Evolutionary conservation across 2,113 vertebrate genomes (phyloP).

Genomic region (Laterallus jamaicensis): DNA sequence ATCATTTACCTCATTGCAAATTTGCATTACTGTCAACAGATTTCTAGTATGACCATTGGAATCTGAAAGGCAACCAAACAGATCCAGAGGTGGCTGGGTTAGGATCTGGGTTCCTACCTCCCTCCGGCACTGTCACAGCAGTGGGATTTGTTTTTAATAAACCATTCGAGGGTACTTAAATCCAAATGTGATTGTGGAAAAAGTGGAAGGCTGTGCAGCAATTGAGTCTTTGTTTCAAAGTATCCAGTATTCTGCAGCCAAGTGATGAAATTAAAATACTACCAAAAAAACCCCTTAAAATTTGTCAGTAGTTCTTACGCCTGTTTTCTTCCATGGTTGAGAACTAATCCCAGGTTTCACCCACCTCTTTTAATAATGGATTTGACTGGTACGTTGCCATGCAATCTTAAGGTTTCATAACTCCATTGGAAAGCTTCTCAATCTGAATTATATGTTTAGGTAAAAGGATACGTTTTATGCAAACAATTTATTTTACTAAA

Average conservation of each 20-base stretch:
- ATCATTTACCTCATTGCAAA: neutral
- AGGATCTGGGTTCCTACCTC: neutral
- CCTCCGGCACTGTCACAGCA: neutral
- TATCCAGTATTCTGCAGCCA: neutral
- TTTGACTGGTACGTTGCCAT: neutral
- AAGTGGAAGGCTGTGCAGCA: neutral
- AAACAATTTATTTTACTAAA: neutral
- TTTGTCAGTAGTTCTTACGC: neutral
- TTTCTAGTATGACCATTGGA: neutral
- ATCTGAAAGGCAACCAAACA: neutral
- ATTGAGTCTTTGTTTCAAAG: neutral
- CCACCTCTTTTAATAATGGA: neutral
- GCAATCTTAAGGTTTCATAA: neutral
- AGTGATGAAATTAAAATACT: neutral
- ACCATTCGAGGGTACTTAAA: neutral
- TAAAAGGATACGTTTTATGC: neutral
- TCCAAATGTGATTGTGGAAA: neutral
- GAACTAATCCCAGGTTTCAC: neutral
- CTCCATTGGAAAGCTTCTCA: neutral
- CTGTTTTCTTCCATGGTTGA: neutral
- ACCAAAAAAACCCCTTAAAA: neutral
- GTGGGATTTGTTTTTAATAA: neutral
- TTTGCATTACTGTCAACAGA: neutral
- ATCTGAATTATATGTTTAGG: neutral
- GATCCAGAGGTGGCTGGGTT: neutral